These are phyloP conservation scores for Prorops nasuta DNA, from an alignment of 1,140 invertebrate species.

Conservation along the genomic window DNA sequence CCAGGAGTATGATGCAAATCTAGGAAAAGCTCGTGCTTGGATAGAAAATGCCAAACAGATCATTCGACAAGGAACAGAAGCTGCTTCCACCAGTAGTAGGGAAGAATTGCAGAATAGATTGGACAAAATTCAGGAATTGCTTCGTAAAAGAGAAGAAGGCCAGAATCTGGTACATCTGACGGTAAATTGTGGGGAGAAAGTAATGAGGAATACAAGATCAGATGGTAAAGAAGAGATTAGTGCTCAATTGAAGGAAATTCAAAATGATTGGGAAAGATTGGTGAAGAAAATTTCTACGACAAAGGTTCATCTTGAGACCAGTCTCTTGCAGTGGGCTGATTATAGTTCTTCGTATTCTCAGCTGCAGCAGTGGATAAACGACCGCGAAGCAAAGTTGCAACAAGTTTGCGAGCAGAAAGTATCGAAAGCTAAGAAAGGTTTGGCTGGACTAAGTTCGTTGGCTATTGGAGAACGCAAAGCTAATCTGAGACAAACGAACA, in stretches of 20 bases:
- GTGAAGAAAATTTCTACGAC: constrained; percentile 90
- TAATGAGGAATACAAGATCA: constrained; percentile 80
- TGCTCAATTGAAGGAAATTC: constrained; percentile 83
- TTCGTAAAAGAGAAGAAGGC: constrained; percentile 84
- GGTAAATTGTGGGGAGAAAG: constrained; percentile 91
- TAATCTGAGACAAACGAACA: constrained; percentile 85
- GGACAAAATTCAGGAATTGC: constrained; percentile 77
- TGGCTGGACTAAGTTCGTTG: constrained; percentile 73
- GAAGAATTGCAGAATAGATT: constrained; percentile 81
- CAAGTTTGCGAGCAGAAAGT: constrained; percentile 86
- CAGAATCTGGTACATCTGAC: constrained; percentile 87
- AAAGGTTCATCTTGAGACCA: constrained; percentile 90
- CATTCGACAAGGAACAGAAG: constrained; percentile 76
- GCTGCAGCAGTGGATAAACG: constrained; percentile 92
- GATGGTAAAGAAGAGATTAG: constrained; percentile 88
- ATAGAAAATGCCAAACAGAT: constrained; percentile 84
- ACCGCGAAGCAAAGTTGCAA: constrained; percentile 90
- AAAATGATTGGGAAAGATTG: constrained; percentile 89
- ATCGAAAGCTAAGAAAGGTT: constrained; percentile 72
- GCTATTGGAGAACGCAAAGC: constrained; percentile 84
- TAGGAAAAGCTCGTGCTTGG: constrained; percentile 81
- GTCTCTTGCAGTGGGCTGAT: constrained; percentile 91
- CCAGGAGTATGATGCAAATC: constrained; percentile 76
- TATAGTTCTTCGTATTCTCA: constrained; percentile 90
- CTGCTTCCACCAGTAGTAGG: constrained; percentile 75